Percentiles rank a stretch among this genome's conserved stretches.
These are phyloP conservation scores for Cistogaster globosa DNA, from an alignment of 2,888 invertebrate genomes.

Conservation along the genomic window DNA sequence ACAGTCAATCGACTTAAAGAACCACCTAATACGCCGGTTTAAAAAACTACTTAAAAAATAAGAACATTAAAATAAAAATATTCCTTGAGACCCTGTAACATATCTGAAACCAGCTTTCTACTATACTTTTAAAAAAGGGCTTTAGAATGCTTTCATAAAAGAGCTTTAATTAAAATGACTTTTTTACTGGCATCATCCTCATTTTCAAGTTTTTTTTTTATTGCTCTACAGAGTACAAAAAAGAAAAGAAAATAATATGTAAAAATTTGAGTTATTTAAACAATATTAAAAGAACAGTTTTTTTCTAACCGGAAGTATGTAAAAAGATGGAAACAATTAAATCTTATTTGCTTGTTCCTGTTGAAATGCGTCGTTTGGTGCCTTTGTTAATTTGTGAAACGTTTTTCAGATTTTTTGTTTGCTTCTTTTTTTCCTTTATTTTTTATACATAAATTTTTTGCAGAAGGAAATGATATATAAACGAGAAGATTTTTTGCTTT, in stretches of 20 bases:
- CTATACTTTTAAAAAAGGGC: too few species aligned
- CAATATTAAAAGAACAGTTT: slow-evolving; percentile 33
- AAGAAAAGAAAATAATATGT: not conserved
- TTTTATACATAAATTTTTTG: not conserved
- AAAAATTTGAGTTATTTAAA: slow-evolving; percentile 20
- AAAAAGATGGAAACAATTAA: slow-evolving; percentile 72
- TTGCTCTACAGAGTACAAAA: not conserved
- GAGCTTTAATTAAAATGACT: too few species aligned
- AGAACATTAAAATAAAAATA: too few species aligned
- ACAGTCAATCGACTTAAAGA: too few species aligned
- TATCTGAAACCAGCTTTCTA: too few species aligned
- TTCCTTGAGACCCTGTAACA: too few species aligned
- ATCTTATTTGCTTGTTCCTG: slow-evolving; percentile 69
- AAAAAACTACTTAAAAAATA: too few species aligned
- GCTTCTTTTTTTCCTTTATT: slow-evolving; percentile 15
- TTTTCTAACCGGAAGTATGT: slow-evolving; percentile 66
- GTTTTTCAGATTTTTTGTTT: slow-evolving; percentile 14
- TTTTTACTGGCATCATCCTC: not conserved
- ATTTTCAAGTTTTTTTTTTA: slow-evolving; percentile 12
- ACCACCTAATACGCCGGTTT: too few species aligned
- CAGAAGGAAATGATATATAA: slow-evolving; percentile 7
- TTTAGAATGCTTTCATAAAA: too few species aligned
- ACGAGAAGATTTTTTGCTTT: slow-evolving; percentile 27
- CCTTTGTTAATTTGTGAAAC: slow-evolving; percentile 10
- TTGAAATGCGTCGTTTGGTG: slow-evolving; percentile 25